Base-by-base conservation (phyloP, 2,888 invertebrate species). In the Shargacucullia verbasci region DNA sequence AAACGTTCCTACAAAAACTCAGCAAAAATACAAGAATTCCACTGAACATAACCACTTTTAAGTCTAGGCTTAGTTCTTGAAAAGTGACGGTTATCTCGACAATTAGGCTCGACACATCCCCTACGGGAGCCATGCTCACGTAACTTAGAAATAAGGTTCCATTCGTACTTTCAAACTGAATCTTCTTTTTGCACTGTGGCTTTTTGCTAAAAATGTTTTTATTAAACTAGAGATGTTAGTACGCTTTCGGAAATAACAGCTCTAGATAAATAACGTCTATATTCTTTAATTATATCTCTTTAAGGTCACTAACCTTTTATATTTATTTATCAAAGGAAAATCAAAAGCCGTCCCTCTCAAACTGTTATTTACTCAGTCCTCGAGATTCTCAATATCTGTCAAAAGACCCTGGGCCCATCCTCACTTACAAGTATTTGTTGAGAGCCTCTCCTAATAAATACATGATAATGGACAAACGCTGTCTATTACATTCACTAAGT, bases 401-500 rank as follows among this genome's bases (percentile, higher is more conserved):
- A 31, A 35, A 41, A 39, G 7, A 15, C 14, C 12, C 15, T 15
- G 13, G 1, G 38, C 34, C 45, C 29, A 58, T 38, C 37, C 39
- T 35, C 25, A 40, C 55, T 46, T 27, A 54, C 35, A 46, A 33
- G 35, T 58, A 56, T 56, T 59, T 57, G 48, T 47, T 20, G 39
- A 49, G 27, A 46, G 12, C 63, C 73, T 72, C 75, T 76, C 72
- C 80, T 82, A 85, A 84, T 86, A 86, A 87, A 86, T 87, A 86
- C 78, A 79, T 82, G 81, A 82, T 87, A 86, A 87, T 85, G 80
- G 86, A 79, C 76, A 82, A 83, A 76, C 80, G 80, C 82, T 87
- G 87, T 87, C 87, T 79, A 84, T 82, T 82, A 83, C 79, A 78
- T 69, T 59, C 66, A 57, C 70, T 55, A 76, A 82, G 79, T 85